Base-by-base conservation (phyloP, 2,888 invertebrate genomes). In the Rhingia rostrata region DNA sequence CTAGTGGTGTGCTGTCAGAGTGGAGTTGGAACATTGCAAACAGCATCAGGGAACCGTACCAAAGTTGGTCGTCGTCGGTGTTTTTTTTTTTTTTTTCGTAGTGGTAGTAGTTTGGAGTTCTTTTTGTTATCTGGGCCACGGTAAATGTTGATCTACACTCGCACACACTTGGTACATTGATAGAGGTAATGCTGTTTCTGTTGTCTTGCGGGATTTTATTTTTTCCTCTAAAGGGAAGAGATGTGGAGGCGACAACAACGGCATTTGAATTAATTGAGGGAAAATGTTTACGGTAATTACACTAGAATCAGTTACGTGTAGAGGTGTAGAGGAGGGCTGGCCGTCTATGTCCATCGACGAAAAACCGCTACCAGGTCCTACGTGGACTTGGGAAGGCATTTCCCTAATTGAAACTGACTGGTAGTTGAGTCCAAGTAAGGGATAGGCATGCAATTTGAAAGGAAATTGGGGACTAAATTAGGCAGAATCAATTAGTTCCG, bases 51-150 rank as follows among this genome's bases (percentile, higher is more conserved):
- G 63, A 73, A 78, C 63, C 73, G 83, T 83, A 83, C 78, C 67
- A 82, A 63, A 72, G 61, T 73, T 78, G 73, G 67, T 51, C 60
- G 37, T 73, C 30, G 35, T 70, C 41, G 58, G 49, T 43, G 14
- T 49, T 49, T 47, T 56, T 30, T 61, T 72, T 72, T 51, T 51
- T n/a, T 67, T 30, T 47, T 1, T 22, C 1, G 22, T 22, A 2
- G 22, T 22, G 2, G 22, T 22, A 22, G 22, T 22, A 58, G 63
- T 78, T 83, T 73, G 51, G 49, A 73, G 67, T 67, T 60, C 43
- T 58, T 78, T 83, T 78, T 69, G 73, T 69, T 79, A 83, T 83
- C 83, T 83, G 83, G 67, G 78, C 83, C 83, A 67, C 73, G 63
- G 67, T 69, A 72, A 78, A 83, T 78, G 83, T 78, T 67, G 73